phyloP scores from a whole-genome alignment of 1,140 invertebrate species.

The Aphelenchoides besseyi region DNA sequence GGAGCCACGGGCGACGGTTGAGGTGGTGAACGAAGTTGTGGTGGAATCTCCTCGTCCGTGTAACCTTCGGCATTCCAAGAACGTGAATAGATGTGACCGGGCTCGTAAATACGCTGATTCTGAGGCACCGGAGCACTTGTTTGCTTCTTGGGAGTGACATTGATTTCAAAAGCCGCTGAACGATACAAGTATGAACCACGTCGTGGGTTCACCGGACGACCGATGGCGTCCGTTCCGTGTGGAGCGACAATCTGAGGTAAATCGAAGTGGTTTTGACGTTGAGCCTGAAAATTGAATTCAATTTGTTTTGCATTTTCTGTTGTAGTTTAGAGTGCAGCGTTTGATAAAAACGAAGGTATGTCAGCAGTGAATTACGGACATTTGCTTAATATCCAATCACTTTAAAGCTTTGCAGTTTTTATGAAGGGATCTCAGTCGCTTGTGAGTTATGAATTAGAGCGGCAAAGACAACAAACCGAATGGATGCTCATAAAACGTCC shows the following conservation, averaged over 20 bases:
- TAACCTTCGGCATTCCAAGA: conserved; percentile 10
- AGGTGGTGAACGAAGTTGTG: too few species aligned
- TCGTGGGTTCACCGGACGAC: background rate
- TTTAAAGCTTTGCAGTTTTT: too few species aligned
- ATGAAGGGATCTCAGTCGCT: too few species aligned
- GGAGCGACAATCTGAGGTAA: background rate
- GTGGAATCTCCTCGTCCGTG: background rate
- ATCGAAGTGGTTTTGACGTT: background rate
- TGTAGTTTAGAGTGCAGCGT: too few species aligned
- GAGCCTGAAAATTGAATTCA: background rate
- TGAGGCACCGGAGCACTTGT: background rate
- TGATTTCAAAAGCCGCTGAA: conserved; percentile 6
- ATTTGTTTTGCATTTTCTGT: background rate
- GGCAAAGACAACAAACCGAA: too few species aligned
- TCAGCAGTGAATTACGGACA: too few species aligned
- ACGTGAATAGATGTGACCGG: conserved; percentile 2
- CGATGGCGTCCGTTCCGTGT: too few species aligned
- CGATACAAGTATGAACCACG: conserved; percentile 8
- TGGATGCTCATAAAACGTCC: too few species aligned
- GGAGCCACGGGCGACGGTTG: too few species aligned
- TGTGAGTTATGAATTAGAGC: too few species aligned
- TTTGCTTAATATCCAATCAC: too few species aligned
- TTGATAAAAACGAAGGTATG: too few species aligned
- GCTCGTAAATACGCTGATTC: conserved; percentile 3
- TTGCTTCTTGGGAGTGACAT: background rate